Evolutionary conservation across 1,140 invertebrate species (phyloP).

Genomic region (Solenopsis fugax): DNA sequence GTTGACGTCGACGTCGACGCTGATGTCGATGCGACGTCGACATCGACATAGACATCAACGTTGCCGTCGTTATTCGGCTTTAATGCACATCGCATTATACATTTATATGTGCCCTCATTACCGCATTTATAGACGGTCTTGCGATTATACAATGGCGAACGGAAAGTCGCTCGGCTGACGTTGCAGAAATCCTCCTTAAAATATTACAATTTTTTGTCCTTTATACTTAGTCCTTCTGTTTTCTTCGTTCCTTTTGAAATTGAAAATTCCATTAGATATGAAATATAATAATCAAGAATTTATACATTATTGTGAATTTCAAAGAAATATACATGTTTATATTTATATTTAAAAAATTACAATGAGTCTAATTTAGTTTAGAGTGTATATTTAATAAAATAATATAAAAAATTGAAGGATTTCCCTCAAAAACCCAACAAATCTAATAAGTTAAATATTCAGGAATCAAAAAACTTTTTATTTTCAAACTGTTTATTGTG

Average conservation of each 20-base stretch:
- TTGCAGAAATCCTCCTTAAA: not conserved
- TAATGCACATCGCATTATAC: constrained; percentile 33
- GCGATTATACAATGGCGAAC: constrained; percentile 10
- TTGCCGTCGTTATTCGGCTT: constrained; percentile 40
- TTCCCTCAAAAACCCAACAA: too few species aligned
- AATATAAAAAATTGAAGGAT: not conserved
- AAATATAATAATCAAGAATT: not conserved
- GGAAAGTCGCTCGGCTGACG: constrained; percentile 9
- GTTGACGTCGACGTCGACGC: not conserved
- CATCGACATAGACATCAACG: constrained; percentile 28
- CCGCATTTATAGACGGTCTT: constrained; percentile 35
- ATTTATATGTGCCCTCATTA: constrained; percentile 47
- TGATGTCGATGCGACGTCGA: not conserved
- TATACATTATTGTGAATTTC: not conserved
- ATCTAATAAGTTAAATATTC: too few species aligned
- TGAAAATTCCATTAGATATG: not conserved
- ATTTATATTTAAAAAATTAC: not conserved
- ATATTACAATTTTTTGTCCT: not conserved
- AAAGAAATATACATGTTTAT: not conserved
- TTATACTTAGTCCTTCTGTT: not conserved
- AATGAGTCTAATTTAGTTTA: not conserved
- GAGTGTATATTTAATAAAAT: not conserved
- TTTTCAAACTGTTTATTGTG: too few species aligned
- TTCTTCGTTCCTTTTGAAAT: not conserved
- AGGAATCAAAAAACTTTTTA: too few species aligned